Evolutionary conservation across 2,113 vertebrate genomes (phyloP), one percentile per base, ranked within the genome.

Genomic region (Oplegnathus fasciatus): DNA sequence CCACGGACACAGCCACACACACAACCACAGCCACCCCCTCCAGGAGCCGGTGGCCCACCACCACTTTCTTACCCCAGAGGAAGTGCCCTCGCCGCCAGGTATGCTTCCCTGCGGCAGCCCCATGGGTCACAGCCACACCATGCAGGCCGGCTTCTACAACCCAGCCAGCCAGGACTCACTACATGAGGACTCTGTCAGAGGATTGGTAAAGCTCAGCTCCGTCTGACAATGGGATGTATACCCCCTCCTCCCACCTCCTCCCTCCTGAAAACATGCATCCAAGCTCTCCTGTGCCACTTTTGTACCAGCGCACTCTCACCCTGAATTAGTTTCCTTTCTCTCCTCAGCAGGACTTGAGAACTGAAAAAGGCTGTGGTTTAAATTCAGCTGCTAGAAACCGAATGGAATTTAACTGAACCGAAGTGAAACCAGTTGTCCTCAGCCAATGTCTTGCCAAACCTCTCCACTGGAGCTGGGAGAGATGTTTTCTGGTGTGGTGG

Each of bases 191-290:
- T 99, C 98, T 0, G 98, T 99, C 80, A 96, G 98, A 61, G 98
- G 98, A 85, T 92, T 99, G 15, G 98, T 99, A 50, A 99, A 99
- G 92, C 98, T 99, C 91, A 99, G 98, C 94, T 99, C 98, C 0
- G 98, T 99, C 92, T 99, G 97, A 98, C 91, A 52, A 13, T 48
- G 40, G 78, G 77, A 58, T 2, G 9, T 18, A 22, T 1, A 26
- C 32, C 40, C 34, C 50, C 52, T n/a, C n/a, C n/a, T n/a, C n/a
- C n/a, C 37, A 14, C 65, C 46, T 54, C 76, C 22, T 57, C 60
- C 13, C 54, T 30, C 14, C 73, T 76, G 55, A 50, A 83, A 71
- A 74, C 74, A 30, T 60, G 84, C 71, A 75, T 77, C 32, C 57
- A 78, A 37, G 77, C 73, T 28, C 62, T 86, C 82, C 76, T 48